Conservation (phyloP, 2,113 vertebrate species). For the Archilochus colubris region DNA sequence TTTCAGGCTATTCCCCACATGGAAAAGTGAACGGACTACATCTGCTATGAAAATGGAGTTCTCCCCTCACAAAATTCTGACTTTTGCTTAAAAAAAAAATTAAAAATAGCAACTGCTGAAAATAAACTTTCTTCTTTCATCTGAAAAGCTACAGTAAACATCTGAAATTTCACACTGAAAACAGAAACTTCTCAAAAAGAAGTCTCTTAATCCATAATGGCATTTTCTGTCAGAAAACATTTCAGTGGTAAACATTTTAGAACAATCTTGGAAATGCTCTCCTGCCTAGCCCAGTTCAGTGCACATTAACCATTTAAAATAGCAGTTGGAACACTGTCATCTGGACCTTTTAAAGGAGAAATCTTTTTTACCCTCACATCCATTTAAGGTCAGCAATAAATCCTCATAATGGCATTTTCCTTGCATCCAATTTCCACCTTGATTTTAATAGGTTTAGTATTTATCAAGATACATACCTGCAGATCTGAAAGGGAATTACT, state of each 20-base stretch:
- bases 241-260: neutral
- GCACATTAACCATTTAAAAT: neutral
- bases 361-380: neutral
- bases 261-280: neutral
- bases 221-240: slow-evolving; percentile 5
- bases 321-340: neutral
- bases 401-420: neutral
- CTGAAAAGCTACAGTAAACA: neutral
- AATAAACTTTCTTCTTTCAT: neutral
- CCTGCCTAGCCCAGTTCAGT: neutral
- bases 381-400: neutral
- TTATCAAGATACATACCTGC: neutral
- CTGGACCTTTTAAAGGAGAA: neutral
- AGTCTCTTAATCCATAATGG: neutral
- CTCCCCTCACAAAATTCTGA: neutral
- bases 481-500: neutral
- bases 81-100: neutral
- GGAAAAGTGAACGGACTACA: neutral
- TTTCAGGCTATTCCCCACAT: neutral
- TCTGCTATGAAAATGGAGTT: neutral
- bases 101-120: neutral
- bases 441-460: neutral
- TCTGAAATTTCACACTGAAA: slow-evolving; percentile 27
- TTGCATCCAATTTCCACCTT: neutral
- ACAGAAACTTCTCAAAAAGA: neutral